A percentile compares a stretch with the other conserved stretches of the same genome.
Evolutionary conservation across 2,797 vertebrate species (phyloP).

Genomic region (Otolemur crassicaudatus): DNA sequence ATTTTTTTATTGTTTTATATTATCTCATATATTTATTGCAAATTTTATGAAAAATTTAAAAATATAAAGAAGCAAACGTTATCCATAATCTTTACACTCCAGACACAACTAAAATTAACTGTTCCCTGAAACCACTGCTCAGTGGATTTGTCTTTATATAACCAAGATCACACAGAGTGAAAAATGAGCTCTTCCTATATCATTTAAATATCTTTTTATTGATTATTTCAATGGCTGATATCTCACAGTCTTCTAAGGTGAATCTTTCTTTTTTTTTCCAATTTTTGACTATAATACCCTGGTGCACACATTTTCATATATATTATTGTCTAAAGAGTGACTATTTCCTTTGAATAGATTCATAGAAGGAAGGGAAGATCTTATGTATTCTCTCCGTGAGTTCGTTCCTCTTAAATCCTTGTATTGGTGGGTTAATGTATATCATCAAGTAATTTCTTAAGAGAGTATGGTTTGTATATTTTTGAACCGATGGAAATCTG

Average conservation of each 20-base stretch:
- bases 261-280: neutral
- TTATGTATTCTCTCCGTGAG: neutral
- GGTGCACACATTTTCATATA: neutral
- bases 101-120: slow-evolving; percentile 7
- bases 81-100: neutral
- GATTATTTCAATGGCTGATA: neutral
- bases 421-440: neutral
- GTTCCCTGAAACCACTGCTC: neutral
- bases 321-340: neutral
- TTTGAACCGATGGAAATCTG: neutral
- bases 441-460: slow-evolving; percentile 19
- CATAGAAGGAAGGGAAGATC: neutral
- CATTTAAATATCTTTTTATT: neutral
- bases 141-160: neutral
- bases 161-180: neutral
- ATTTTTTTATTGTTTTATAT: neutral
- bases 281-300: neutral
- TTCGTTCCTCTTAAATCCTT: neutral
- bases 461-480: neutral
- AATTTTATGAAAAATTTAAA: slow-evolving; percentile 10
- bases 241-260: neutral
- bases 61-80: neutral
- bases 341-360: neutral
- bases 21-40: neutral
- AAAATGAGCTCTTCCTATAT: neutral